Evolutionary conservation across 2,113 vertebrate species (phyloP).

Genomic region (Pithys albifrons): DNA sequence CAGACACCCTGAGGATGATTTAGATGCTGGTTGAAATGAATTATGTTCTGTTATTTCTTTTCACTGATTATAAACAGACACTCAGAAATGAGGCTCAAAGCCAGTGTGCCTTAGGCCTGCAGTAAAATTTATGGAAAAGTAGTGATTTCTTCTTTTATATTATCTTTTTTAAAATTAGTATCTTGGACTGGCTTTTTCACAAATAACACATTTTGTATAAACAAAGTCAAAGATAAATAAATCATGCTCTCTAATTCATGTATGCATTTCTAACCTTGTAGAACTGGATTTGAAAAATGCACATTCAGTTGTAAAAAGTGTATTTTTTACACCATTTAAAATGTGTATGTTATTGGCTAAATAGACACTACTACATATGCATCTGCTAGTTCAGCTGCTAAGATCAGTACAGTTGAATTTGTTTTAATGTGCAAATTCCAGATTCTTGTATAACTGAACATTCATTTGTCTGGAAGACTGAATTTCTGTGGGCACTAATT

Average conservation of each 20-base stretch:
- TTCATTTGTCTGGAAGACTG: conserved; percentile 57
- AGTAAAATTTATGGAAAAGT: not conserved
- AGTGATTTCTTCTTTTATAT: not conserved
- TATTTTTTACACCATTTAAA: not conserved
- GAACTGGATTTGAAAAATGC: not conserved
- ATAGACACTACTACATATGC: not conserved
- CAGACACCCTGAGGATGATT: not conserved
- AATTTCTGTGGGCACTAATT: conserved; percentile 26
- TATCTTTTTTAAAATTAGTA: not conserved
- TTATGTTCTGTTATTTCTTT: not conserved
- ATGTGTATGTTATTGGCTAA: not conserved
- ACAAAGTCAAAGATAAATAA: not conserved
- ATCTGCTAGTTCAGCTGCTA: not conserved
- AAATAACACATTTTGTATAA: not conserved
- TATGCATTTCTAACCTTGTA: not conserved
- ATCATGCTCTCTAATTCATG: not conserved
- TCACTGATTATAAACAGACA: not conserved
- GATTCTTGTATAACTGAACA: not conserved
- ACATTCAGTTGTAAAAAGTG: not conserved
- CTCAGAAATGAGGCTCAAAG: not conserved
- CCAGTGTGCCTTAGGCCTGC: not conserved
- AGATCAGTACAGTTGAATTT: not conserved
- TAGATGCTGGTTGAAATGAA: not conserved
- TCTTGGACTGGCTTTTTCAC: not conserved
- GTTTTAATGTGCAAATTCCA: not conserved